Conservation (phyloP, 2,797 vertebrate genomes). For the Sebastolobus altivelis region DNA sequence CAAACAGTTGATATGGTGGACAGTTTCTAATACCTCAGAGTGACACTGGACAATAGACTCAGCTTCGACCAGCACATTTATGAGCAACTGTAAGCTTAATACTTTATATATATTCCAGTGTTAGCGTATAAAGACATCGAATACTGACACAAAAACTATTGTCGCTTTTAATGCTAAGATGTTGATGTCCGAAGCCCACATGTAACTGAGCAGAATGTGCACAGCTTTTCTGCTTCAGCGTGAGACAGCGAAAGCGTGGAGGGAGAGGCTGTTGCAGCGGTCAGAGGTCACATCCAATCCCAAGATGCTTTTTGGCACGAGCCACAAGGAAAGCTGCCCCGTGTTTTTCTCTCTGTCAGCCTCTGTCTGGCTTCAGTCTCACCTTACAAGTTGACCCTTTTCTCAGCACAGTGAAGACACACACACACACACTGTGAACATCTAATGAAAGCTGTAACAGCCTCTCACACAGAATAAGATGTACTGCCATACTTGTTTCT, state of each 20-base stretch:
- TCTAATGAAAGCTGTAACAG: too few relatives aligned
- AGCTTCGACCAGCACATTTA: neutral
- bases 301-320: conserved; percentile 45
- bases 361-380: conserved; percentile 41
- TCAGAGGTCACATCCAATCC: conserved; percentile 38
- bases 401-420: conserved; percentile 18
- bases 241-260: neutral
- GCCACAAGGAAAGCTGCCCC: conserved; percentile 4
- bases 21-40: neutral
- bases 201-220: neutral
- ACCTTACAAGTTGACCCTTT: conserved; percentile 51
- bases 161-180: neutral
- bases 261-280: neutral
- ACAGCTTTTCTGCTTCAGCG: neutral
- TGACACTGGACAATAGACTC: neutral
- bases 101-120: neutral
- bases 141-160: neutral
- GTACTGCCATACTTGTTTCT: too few relatives aligned
- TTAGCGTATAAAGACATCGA: neutral
- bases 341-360: conserved; percentile 37
- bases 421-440: neutral
- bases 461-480: too few relatives aligned
- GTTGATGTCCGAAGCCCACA: neutral
- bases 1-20: neutral
- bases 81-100: neutral